Conservation (phyloP, 2,113 vertebrate genomes). For the Choloepus hoffmanni region DNA sequence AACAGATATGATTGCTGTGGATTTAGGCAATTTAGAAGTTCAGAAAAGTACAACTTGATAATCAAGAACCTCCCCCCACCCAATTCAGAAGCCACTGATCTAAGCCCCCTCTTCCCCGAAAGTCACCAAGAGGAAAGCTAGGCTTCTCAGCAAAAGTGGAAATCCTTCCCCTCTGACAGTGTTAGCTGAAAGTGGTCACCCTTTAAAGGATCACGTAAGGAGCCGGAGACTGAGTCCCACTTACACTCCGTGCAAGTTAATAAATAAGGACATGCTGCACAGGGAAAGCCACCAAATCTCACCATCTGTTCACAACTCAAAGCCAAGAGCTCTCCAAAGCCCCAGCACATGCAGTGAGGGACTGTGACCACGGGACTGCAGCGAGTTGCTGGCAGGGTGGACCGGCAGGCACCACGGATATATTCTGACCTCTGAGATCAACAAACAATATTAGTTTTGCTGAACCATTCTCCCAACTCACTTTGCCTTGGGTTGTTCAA, state of each 20-base stretch:
- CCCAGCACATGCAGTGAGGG: not conserved
- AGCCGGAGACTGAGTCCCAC: not conserved
- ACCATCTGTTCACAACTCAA: not conserved
- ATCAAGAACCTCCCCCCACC: not conserved
- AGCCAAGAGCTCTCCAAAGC: not conserved
- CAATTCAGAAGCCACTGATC: not conserved
- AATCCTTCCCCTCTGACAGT: not conserved
- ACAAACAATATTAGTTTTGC: not conserved
- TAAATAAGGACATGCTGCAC: not conserved
- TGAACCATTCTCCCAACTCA: not conserved
- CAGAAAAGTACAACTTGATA: not conserved
- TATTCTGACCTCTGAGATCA: not conserved
- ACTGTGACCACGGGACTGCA: not conserved
- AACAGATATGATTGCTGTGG: not conserved
- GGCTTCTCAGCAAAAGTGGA: not conserved
- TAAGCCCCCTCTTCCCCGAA: not conserved
- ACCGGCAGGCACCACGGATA: not conserved
- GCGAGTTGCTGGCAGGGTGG: not conserved
- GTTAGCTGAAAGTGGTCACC: not conserved
- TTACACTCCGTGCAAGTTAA: not conserved
- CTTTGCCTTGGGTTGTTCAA: not conserved
- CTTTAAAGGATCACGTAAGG: not conserved
- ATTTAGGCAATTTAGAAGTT: slow-evolving; percentile 32
- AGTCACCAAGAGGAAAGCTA: not conserved
- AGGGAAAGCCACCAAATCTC: not conserved